Evolutionary conservation across 2,888 invertebrate genomes (phyloP).

Genomic region (Drepana falcataria): DNA sequence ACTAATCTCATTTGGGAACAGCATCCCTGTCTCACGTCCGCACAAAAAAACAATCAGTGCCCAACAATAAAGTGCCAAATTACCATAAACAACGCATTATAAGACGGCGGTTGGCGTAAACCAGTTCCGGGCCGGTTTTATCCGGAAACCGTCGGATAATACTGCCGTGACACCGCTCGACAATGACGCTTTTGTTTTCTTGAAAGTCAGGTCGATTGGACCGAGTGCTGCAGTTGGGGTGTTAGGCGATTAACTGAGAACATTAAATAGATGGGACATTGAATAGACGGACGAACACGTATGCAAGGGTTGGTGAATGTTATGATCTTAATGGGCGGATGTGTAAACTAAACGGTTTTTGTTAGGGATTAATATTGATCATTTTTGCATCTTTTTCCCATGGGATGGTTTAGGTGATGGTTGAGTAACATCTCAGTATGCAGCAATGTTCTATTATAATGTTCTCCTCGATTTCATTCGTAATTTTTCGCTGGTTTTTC

Average conservation of each 20-base stretch:
- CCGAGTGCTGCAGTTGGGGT: conserved; percentile 35
- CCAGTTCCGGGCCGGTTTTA: conserved; percentile 36
- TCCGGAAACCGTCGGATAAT: conserved; percentile 61
- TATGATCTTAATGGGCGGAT: conserved; percentile 41
- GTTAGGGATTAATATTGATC: conserved; percentile 22
- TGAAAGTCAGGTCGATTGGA: conserved; percentile 44
- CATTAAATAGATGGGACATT: conserved; percentile 34
- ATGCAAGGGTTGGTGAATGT: conserved; percentile 34
- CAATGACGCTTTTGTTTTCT: conserved; percentile 61
- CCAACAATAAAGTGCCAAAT: conserved; percentile 66
- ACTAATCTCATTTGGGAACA: conserved; percentile 56
- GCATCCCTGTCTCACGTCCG: conserved; percentile 56
- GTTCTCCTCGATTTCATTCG: too few relatives aligned
- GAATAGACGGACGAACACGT: conserved; percentile 38
- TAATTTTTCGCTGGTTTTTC: too few relatives aligned
- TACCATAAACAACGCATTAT: conserved; percentile 77
- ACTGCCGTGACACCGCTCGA: conserved; percentile 61
- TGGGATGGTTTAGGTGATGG: neutral
- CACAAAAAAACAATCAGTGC: conserved; percentile 44
- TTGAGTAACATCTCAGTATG: neutral
- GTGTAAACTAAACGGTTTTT: conserved; percentile 36
- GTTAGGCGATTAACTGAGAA: conserved; percentile 54
- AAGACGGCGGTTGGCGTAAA: conserved; percentile 47
- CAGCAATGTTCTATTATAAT: too few relatives aligned
- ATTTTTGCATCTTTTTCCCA: conserved; percentile 10